Conservation (phyloP, 2,888 invertebrate genomes). For the Drosophila demipolita region DNA sequence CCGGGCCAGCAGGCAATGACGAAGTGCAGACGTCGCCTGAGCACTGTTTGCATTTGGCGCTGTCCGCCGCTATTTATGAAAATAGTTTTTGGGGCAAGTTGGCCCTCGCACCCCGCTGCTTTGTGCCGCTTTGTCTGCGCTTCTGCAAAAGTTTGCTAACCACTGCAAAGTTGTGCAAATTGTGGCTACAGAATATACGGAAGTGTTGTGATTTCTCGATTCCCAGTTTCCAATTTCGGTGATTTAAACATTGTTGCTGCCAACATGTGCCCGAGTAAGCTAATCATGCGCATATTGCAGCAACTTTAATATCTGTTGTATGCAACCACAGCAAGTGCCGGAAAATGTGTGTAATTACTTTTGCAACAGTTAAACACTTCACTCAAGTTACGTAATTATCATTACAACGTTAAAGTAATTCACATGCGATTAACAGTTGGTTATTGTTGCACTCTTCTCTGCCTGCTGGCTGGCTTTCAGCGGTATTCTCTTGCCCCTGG, state of each 20-base stretch:
- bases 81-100: constrained; percentile 69
- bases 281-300: constrained; percentile 51
- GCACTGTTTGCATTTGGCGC: constrained; percentile 59
- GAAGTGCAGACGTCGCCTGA: constrained; percentile 61
- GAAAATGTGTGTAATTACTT: background rate
- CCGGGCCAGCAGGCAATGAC: constrained; percentile 39
- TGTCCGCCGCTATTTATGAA: constrained; percentile 75
- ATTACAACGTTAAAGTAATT: constrained; percentile 45
- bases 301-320: constrained; percentile 26
- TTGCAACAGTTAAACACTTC: background rate
- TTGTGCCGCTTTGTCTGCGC: constrained; percentile 3
- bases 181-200: constrained; percentile 68
- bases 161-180: constrained; percentile 78
- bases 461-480: constrained; percentile 16
- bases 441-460: background rate
- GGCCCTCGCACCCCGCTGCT: constrained; percentile 5
- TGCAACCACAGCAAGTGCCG: constrained; percentile 14
- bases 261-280: constrained; percentile 35
- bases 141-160: constrained; percentile 67
- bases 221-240: constrained; percentile 71
- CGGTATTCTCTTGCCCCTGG: constrained; percentile 8
- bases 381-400: constrained; percentile 43
- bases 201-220: constrained; percentile 69
- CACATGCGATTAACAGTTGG: constrained; percentile 21
- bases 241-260: constrained; percentile 37